Base-by-base conservation (phyloP, 2,113 vertebrate species). In the Cinclus cinclus region DNA sequence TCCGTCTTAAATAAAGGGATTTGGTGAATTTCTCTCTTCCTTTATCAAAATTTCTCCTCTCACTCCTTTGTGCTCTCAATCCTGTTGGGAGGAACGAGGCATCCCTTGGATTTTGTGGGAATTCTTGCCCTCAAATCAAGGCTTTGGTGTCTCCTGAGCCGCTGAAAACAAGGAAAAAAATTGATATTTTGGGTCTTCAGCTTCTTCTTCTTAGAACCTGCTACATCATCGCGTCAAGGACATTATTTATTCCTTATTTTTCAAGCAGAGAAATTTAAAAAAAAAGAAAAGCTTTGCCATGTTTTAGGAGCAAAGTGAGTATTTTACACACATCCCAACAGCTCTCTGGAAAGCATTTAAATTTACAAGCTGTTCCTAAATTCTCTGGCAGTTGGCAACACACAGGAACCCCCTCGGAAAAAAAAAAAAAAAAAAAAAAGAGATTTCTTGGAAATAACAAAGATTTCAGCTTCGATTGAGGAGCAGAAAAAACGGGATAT, bases 321-420 rank as follows among this genome's bases (percentile, higher is more conserved):
- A 96, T 96, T 96, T 97, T 96, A 97, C 87, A 96, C 92, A 91
- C 86, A 91, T 88, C 94, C 85, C 91, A 92, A 95, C 96, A 91
- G 88, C 95, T 93, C 97, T 97, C 97, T 97, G 92, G 96, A 94
- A 97, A 97, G 92, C 94, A 93, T 95, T 97, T 96, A 96, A 97
- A 96, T 97, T 96, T 96, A 96, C 96, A 97, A 97, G 94, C 95
- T 96, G 94, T 73, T 96, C 56, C 22, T 92, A 92, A 97, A 96
- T 92, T 90, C 78, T 86, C 95, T 95, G 97, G 96, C 94, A 96
- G 87, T 96, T 96, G 92, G 95, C 92, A 97, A 83, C 89, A 79
- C 91, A 46, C 74, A 86, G 94, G 90, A 95, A 95, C 87, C 79
- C 93, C 82, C 58, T 64, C 91, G 94, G 92, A 96, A 95, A 97